These are phyloP conservation scores for Keiferia lycopersicella DNA, from an alignment of 2,888 invertebrate species.

Conservation along the genomic window DNA sequence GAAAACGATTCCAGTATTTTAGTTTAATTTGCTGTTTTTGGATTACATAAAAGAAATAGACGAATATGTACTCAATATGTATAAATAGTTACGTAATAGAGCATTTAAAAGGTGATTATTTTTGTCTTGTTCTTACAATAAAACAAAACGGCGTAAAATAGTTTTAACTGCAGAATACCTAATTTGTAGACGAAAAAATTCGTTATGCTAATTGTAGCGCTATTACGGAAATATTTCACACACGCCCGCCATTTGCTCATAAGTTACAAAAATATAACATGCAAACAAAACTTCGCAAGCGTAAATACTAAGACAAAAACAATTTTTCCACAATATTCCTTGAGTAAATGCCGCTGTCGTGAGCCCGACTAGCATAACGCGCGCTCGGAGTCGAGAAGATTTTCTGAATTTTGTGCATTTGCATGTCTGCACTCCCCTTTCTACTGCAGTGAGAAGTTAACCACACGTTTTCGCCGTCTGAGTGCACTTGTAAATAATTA, in stretches of 20 bases:
- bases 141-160: too few species aligned
- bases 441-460: conserved; percentile 33
- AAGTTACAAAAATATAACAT: conserved; percentile 22
- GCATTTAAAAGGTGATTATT: too few species aligned
- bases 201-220: conserved; percentile 12
- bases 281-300: conserved; percentile 40
- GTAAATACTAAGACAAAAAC: conserved; percentile 40
- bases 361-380: conserved; percentile 32
- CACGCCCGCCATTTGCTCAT: conserved; percentile 20
- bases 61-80: too few species aligned
- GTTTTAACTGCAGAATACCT: too few species aligned
- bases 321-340: conserved; percentile 44
- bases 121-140: too few species aligned
- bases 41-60: too few species aligned
- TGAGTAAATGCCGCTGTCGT: conserved; percentile 37
- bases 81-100: too few species aligned
- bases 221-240: conserved; percentile 17
- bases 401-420: conserved; percentile 38
- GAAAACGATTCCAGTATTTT: conserved; percentile 12
- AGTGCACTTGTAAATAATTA: conserved; percentile 29
- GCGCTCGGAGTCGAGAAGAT: conserved; percentile 31
- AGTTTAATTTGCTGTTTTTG: conserved; percentile 2
- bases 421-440: conserved; percentile 34
- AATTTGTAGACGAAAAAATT: not conserved
- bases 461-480: conserved; percentile 29